Percentiles rank a stretch among this genome's conserved stretches.
Evolutionary conservation across 92 coral and sea anemone species (phyloP).

Genomic region (Isaurus tuberculatus): DNA sequence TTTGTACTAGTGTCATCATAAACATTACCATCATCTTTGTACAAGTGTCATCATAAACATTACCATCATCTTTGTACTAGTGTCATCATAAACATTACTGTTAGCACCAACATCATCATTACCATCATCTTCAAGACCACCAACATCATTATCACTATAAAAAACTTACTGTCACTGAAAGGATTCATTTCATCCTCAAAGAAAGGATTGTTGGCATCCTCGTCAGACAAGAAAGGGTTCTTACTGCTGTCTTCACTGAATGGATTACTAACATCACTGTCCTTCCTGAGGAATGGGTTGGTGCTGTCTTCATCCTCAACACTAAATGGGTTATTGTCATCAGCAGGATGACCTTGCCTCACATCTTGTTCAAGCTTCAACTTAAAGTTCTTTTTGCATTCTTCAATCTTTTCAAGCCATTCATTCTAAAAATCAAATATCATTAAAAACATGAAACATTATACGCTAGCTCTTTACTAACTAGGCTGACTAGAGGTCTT

Average conservation of each 20-base stretch:
- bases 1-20: too few relatives aligned
- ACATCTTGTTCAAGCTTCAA: constrained; percentile 89
- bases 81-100: too few relatives aligned
- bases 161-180: constrained; percentile 39
- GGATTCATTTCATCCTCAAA: constrained; percentile 65
- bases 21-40: too few relatives aligned
- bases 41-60: too few relatives aligned
- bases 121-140: too few relatives aligned
- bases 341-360: constrained; percentile 41
- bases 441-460: too few relatives aligned
- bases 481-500: too few relatives aligned
- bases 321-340: constrained; percentile 31
- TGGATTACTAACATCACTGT: constrained; percentile 15
- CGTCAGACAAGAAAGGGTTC: constrained; percentile 58
- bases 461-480: too few relatives aligned
- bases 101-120: too few relatives aligned
- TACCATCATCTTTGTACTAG: too few relatives aligned
- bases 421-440: constrained; percentile 80
- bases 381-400: constrained; percentile 87
- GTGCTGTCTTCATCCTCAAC: constrained; percentile 41
- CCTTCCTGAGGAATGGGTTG: constrained; percentile 49
- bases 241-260: constrained; percentile 47
- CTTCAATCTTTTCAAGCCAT: constrained; percentile 91
- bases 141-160: too few relatives aligned
- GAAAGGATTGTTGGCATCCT: constrained; percentile 80